These are phyloP conservation scores for Aspidoscelis tigris DNA, from an alignment of 2,113 vertebrate species.

Conservation along the genomic window DNA sequence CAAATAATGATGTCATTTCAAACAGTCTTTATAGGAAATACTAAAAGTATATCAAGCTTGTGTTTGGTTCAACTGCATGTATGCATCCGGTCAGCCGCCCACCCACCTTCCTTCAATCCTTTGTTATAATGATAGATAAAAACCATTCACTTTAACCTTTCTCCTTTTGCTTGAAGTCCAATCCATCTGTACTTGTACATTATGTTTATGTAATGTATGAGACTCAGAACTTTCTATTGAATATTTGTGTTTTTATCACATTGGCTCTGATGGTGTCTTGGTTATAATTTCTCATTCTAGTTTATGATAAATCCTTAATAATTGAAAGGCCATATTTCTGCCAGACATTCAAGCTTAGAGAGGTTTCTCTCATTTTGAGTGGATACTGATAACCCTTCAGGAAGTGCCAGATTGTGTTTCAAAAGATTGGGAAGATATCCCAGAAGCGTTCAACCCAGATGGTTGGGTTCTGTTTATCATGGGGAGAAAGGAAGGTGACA, in stretches of 20 bases:
- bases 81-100: neutral
- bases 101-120: neutral
- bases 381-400: neutral
- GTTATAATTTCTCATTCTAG: neutral
- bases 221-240: neutral
- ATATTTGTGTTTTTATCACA: neutral
- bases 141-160: neutral
- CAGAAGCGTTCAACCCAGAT: conserved; percentile 3
- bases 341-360: neutral
- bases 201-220: neutral
- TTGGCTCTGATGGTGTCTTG: neutral
- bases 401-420: conserved; percentile 25
- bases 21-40: neutral
- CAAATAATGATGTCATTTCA: neutral
- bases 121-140: too few relatives aligned
- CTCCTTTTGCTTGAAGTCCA: neutral
- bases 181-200: neutral
- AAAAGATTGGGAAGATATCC: conserved; percentile 6
- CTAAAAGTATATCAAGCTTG: neutral
- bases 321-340: neutral
- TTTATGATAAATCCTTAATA: neutral
- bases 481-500: neutral
- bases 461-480: conserved; percentile 3
- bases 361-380: neutral
- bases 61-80: neutral